Conservation (phyloP, 1,140 invertebrate species). For the Aphelenchoides besseyi region DNA sequence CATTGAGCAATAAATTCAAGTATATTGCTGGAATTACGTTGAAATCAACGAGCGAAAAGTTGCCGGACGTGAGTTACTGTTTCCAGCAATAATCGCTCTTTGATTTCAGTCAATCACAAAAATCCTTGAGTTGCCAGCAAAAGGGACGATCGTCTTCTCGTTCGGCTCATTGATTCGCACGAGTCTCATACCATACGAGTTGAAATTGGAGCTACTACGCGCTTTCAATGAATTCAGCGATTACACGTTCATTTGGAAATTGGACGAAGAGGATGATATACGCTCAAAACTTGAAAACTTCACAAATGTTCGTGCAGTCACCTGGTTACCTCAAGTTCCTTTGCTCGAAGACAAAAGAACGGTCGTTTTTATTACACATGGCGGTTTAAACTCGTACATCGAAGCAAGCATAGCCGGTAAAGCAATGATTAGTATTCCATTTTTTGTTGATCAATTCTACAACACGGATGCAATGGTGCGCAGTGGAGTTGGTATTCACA, state of each 20-base stretch:
- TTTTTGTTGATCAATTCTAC: slow-evolving; percentile 42
- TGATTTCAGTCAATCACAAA: neutral
- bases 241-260: slow-evolving; percentile 47
- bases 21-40: slow-evolving; percentile 38
- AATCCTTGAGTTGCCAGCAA: neutral
- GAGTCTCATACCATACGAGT: slow-evolving; percentile 20
- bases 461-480: slow-evolving; percentile 23
- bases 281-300: neutral
- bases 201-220: slow-evolving; percentile 27
- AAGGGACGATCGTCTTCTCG: slow-evolving; percentile 42
- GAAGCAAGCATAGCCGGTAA: slow-evolving; percentile 78
- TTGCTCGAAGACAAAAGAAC: neutral
- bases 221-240: slow-evolving; percentile 37
- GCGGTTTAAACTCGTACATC: slow-evolving; percentile 75
- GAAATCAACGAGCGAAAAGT: slow-evolving; percentile 19
- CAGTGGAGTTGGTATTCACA: slow-evolving; percentile 20
- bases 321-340: neutral
- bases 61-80: neutral
- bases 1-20: slow-evolving; percentile 34
- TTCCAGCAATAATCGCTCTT: too few relatives aligned
- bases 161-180: slow-evolving; percentile 46
- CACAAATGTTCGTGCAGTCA: neutral
- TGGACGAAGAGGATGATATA: slow-evolving; percentile 26
- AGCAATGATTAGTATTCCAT: slow-evolving; percentile 73
- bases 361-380: neutral